Base-by-base conservation (phyloP, 2,797 vertebrate genomes). In the Arrhamphus sclerolepis region DNA sequence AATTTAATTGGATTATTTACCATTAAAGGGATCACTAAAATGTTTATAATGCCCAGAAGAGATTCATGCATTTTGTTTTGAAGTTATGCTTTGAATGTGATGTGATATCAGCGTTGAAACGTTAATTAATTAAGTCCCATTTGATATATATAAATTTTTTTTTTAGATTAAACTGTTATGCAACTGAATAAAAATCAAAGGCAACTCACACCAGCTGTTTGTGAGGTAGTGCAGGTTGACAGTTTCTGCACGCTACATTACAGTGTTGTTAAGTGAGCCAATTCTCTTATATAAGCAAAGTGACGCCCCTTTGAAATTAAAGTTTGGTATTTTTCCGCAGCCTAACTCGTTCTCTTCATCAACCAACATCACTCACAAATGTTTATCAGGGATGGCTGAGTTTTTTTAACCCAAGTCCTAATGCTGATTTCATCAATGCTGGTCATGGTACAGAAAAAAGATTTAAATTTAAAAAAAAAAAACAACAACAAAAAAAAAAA, bases 191-290 rank as follows among this genome's bases (percentile, higher is more conserved):
- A 70, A n/a, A 80, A 74, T 41, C 62, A 73, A 60, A 65, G 26
- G 2, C 34, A 29, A 11, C 60, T 70, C 10, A 16, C 70, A 69
- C 28, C 24, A 61, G 59, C 55, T 69, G 56, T 67, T 44, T 67
- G 56, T 85, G 80, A 83, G 77, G 83, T 82, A 81, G 83, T 46
- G 63, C 73, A 67, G 44, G 57, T 71, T 62, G 18, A 71, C 43
- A 39, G 38, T 42, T 20, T 72, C 47, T 46, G 24, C 20, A 48
- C 19, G 2, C 42, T 34, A 41, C 40, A 14, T 42, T 28, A 41
- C 19, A 56, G 54, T 55, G 53, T 40, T n/a, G 22, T 38, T 16
- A 62, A 29, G 18, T 5, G 1, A 2, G 21, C 1, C 34, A 38
- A 0, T 3, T 58, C 29, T 60, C 22, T 21, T 44, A 22, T 5